Evolutionary conservation across 1,140 invertebrate species (phyloP).

Genomic region (Zaprionus camerounensis): DNA sequence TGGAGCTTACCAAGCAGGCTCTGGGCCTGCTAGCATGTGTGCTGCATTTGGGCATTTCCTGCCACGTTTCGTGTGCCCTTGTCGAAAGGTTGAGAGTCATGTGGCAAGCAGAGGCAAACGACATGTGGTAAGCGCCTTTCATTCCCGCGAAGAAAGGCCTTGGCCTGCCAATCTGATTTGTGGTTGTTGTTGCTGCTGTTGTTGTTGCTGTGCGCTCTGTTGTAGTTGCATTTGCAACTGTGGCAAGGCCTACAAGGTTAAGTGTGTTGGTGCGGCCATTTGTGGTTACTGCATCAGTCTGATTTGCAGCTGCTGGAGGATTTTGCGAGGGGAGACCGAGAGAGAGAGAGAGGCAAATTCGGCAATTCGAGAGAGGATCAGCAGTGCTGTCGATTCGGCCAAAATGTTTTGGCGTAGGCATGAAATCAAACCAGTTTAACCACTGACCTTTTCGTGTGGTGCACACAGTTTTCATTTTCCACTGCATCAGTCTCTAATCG

Average conservation of each 20-base stretch:
- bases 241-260: conserved; percentile 81
- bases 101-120: neutral
- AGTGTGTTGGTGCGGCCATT: conserved; percentile 52
- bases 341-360: conserved; percentile 15
- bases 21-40: neutral
- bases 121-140: conserved; percentile 32
- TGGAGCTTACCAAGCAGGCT: neutral
- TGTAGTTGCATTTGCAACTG: conserved; percentile 64
- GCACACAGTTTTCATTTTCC: conserved; percentile 68
- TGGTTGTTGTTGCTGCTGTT: conserved; percentile 8
- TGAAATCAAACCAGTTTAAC: conserved; percentile 64
- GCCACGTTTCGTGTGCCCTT: conserved; percentile 56
- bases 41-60: conserved; percentile 63
- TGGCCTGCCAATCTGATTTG: conserved; percentile 57
- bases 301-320: conserved; percentile 32
- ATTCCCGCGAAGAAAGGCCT: conserved; percentile 61
- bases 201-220: conserved; percentile 18
- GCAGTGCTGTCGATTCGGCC: conserved; percentile 3
- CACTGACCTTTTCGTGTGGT: conserved; percentile 73
- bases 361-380: conserved; percentile 18
- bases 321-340: neutral
- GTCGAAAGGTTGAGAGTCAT: conserved; percentile 67
- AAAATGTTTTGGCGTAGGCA: conserved; percentile 37
- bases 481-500: conserved; percentile 49
- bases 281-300: conserved; percentile 49